Percentiles rank a stretch among this genome's conserved stretches.
phyloP scores from a whole-genome alignment of 2,888 invertebrate genomes.

The Caradrina kadenii region DNA sequence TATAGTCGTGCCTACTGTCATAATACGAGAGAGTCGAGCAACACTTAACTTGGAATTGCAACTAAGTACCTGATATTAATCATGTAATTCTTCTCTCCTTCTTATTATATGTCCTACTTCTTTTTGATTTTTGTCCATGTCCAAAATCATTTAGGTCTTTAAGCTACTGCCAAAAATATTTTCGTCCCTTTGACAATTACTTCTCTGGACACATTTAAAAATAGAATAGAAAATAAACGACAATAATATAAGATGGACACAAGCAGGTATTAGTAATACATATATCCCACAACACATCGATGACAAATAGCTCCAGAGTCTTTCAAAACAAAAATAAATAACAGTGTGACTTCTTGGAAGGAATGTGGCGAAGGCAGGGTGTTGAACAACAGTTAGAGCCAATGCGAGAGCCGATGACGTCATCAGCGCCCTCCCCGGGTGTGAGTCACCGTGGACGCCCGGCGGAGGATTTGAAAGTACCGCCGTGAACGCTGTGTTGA shows the following conservation, averaged over 20 bases:
- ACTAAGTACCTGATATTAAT: too few species aligned
- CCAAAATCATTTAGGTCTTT: not conserved
- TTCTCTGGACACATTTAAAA: not conserved
- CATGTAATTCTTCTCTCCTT: not conserved
- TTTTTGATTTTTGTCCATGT: not conserved
- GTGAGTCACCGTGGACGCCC: conserved; percentile 59
- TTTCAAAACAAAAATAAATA: conserved; percentile 56
- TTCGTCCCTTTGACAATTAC: not conserved
- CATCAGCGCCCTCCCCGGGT: conserved; percentile 62
- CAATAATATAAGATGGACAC: conserved; percentile 18
- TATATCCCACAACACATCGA: conserved; percentile 17
- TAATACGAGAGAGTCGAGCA: not conserved
- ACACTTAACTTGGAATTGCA: not conserved
- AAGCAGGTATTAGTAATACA: not conserved
- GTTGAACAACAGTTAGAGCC: conserved; percentile 64
- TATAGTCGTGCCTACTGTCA: not conserved
- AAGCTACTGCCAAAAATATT: not conserved
- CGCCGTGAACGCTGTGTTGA: conserved; percentile 18
- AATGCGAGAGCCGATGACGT: conserved; percentile 70
- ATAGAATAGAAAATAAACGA: not conserved
- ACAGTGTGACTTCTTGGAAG: conserved; percentile 72
- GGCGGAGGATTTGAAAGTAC: conserved; percentile 64
- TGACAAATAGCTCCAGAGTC: conserved; percentile 44
- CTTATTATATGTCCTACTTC: not conserved
- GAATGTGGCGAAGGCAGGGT: conserved; percentile 64